A percentile compares a stretch with the other conserved stretches of the same genome.
These are phyloP conservation scores for Patella vulgata DNA, from an alignment of 1,140 invertebrate genomes.

Conservation along the genomic window DNA sequence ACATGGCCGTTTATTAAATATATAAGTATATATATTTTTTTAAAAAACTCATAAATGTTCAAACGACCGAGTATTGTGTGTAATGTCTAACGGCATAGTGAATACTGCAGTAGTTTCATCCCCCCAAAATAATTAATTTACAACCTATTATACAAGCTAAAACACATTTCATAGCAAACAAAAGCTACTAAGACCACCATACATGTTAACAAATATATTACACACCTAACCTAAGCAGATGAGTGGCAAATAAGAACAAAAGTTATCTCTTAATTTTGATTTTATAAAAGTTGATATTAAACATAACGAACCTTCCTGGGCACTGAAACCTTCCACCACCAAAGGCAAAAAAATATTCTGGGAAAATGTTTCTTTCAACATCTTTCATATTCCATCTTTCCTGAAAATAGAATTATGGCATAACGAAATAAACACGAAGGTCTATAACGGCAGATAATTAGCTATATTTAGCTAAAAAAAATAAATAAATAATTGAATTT, in stretches of 20 bases:
- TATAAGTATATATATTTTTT: not conserved
- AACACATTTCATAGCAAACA: too few species aligned
- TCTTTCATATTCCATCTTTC: conserved; percentile 46
- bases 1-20: conserved; percentile 2
- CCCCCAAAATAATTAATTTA: not conserved
- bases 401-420: conserved; percentile 17
- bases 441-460: not conserved
- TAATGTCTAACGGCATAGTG: not conserved
- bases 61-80: not conserved
- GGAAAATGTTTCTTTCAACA: conserved; percentile 46
- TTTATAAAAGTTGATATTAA: not conserved
- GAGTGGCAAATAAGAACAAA: not conserved
- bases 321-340: conserved; percentile 57
- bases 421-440: not conserved
- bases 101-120: too few species aligned
- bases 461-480: not conserved
- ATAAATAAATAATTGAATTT: not conserved
- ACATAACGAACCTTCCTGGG: conserved; percentile 47
- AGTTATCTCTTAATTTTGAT: not conserved
- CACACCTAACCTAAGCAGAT: not conserved
- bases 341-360: conserved; percentile 54
- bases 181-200: too few species aligned
- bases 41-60: not conserved
- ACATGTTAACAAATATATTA: not conserved
- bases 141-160: too few species aligned